A percentile compares a stretch with the other conserved stretches of the same genome.
Conservation (phyloP, 2,113 vertebrate species). For the Lagopus leucura region DNA sequence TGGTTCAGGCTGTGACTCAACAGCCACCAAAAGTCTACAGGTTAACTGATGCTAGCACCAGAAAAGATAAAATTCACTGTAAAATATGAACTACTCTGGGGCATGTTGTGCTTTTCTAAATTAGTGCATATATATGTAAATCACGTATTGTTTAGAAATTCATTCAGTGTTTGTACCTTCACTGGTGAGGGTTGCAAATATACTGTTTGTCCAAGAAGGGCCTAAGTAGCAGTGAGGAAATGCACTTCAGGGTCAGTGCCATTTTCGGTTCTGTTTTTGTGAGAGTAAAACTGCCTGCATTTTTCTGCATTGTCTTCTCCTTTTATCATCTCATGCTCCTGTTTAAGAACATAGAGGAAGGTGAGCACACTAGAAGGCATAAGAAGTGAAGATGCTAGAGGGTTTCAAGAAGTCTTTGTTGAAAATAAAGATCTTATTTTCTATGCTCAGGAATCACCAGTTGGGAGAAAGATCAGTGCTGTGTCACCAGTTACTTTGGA, state of each 20-base stretch:
- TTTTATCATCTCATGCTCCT: neutral
- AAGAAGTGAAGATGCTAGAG: neutral
- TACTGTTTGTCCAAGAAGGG: neutral
- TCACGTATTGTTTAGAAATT: neutral
- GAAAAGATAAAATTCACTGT: neutral
- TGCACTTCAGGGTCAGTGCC: neutral
- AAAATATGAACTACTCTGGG: neutral
- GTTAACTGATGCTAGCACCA: neutral
- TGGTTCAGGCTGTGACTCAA: too few relatives aligned
- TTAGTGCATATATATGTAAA: neutral
- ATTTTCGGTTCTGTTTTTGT: neutral
- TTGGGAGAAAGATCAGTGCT: neutral
- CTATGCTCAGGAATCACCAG: neutral
- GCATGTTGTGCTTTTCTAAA: rapidly evolving
- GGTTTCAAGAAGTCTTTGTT: neutral
- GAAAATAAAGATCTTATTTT: neutral
- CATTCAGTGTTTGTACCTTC: neutral
- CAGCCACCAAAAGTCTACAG: neutral
- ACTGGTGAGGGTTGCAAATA: neutral
- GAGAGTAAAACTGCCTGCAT: neutral
- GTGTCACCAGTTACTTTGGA: neutral
- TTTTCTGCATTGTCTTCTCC: neutral
- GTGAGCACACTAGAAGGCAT: neutral
- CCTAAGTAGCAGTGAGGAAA: neutral
- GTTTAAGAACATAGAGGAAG: neutral